Evolutionary conservation across 2,888 invertebrate genomes (phyloP).

Genomic region (Apamea anceps): DNA sequence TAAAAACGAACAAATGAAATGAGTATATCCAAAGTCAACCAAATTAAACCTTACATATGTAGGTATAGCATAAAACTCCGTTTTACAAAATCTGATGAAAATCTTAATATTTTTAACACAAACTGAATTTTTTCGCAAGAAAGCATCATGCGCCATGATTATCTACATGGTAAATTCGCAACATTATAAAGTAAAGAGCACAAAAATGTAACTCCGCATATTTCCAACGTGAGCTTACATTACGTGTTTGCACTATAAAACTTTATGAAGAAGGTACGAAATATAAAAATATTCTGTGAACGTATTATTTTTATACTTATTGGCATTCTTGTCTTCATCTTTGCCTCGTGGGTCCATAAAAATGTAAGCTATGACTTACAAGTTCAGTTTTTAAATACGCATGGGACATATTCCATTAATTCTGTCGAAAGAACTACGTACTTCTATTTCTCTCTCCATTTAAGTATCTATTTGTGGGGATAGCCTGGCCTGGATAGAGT

Average conservation of each 20-base stretch:
- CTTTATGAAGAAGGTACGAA: not conserved
- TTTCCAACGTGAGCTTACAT: conserved; percentile 53
- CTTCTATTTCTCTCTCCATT: not conserved
- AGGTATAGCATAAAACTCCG: not conserved
- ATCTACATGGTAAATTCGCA: not conserved
- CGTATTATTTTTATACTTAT: conserved; percentile 46
- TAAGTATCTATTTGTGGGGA: too few relatives aligned
- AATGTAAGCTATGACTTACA: not conserved
- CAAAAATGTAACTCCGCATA: conserved; percentile 46
- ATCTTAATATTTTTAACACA: not conserved
- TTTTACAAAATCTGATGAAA: not conserved
- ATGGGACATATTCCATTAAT: not conserved
- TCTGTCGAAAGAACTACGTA: not conserved
- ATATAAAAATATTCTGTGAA: conserved; percentile 43
- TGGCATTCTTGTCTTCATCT: conserved; percentile 40
- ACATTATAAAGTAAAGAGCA: conserved; percentile 4
- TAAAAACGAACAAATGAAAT: too few relatives aligned
- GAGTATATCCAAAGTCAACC: not conserved
- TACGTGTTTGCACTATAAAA: conserved; percentile 42
- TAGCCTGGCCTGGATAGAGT: too few relatives aligned
- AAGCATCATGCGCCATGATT: conserved; percentile 14
- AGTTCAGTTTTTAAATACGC: not conserved
- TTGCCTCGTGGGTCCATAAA: conserved; percentile 5
- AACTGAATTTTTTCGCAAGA: not conserved
- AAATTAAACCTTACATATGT: not conserved